These are phyloP conservation scores for Listronotus oregonensis DNA, from an alignment of 1,140 invertebrate species.

Conservation along the genomic window DNA sequence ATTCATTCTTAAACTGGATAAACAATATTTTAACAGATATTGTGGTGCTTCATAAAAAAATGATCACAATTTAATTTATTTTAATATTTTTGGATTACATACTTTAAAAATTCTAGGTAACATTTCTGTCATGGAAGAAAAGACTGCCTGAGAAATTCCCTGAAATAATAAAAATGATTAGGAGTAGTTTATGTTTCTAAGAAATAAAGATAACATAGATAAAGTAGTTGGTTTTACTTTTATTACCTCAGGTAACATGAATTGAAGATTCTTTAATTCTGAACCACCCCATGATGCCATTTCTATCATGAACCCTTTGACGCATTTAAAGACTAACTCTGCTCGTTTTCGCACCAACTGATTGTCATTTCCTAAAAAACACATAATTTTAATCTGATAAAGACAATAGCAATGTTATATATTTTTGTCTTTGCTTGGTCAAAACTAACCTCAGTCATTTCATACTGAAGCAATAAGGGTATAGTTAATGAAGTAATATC, in stretches of 20 bases:
- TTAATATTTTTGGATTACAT: constrained; percentile 82
- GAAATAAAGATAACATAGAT: not conserved
- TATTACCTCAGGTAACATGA: constrained; percentile 75
- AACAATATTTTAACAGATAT: no score
- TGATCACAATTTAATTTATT: constrained; percentile 44
- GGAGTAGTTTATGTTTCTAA: not conserved
- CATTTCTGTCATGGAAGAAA: constrained; percentile 83
- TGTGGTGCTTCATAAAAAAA: no score
- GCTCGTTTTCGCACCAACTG: constrained; percentile 93
- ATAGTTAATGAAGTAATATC: constrained; percentile 93
- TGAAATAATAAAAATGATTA: constrained; percentile 57
- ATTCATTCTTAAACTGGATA: no score
- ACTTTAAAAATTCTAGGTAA: constrained; percentile 88
- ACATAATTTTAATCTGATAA: no score
- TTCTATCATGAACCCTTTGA: constrained; percentile 99
- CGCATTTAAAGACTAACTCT: constrained; percentile 96
- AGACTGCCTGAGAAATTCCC: constrained; percentile 85
- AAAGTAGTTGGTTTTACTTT: not conserved
- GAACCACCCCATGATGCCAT: constrained; percentile 91
- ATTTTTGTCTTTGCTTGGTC: not conserved
- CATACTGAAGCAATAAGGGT: constrained; percentile 88
- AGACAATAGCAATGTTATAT: not conserved
- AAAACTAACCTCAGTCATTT: constrained; percentile 83
- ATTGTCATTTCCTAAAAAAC: constrained; percentile 88
- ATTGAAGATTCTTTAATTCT: constrained; percentile 86